Evolutionary conservation across 2,113 vertebrate genomes (phyloP).

Genomic region (Gymnogyps californianus): DNA sequence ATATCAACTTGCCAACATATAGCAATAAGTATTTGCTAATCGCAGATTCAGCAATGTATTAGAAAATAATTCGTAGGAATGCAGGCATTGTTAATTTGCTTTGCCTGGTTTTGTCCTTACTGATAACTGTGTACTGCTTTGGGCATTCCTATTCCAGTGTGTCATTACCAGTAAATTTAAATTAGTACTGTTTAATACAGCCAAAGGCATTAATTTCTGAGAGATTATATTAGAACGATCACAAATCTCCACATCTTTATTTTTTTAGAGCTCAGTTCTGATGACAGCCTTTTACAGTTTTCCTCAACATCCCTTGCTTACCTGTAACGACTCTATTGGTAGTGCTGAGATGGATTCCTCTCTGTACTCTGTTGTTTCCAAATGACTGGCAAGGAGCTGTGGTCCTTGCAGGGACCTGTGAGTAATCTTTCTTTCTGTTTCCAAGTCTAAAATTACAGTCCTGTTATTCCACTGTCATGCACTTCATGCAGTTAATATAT

Average conservation of each 20-base stretch:
- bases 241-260: neutral
- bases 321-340: constrained; percentile 47
- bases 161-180: neutral
- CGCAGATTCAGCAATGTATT: neutral
- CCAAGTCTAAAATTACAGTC: constrained; percentile 58
- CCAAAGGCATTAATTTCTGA: neutral
- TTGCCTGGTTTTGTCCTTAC: neutral
- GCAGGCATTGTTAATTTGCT: neutral
- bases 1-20: neutral
- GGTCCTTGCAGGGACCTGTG: constrained; percentile 49
- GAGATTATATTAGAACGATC: neutral
- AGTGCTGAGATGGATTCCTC: neutral
- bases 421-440: constrained; percentile 29
- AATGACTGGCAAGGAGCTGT: constrained; percentile 52
- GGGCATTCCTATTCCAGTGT: neutral
- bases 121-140: neutral
- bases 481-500: neutral
- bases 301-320: constrained; percentile 27
- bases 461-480: neutral
- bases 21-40: neutral
- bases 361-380: neutral
- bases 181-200: neutral
- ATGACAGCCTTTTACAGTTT: neutral
- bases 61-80: neutral
- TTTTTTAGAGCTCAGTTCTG: neutral